Percentiles rank a stretch among this genome's conserved stretches.
Evolutionary conservation across 2,797 vertebrate genomes (phyloP).

Genomic region (Micromesistius poutassou): DNA sequence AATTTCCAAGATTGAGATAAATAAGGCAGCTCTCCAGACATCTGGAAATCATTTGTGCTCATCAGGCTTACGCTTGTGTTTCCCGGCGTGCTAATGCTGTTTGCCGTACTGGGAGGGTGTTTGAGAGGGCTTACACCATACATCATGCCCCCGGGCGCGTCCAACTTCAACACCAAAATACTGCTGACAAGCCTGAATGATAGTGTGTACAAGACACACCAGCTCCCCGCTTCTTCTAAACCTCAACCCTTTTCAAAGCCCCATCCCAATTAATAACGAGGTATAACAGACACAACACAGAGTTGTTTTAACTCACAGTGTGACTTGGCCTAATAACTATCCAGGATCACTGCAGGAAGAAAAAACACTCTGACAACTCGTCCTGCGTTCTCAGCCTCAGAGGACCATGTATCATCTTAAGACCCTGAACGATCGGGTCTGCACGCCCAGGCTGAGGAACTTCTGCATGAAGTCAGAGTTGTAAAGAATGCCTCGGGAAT

Average conservation of each 20-base stretch:
- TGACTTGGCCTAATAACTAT: not conserved
- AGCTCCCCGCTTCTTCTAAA: not conserved
- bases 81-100: slow-evolving; percentile 23
- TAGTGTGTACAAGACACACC: slow-evolving; percentile 11
- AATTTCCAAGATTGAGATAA: slow-evolving; percentile 64
- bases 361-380: not conserved
- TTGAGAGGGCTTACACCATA: not conserved
- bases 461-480: slow-evolving; percentile 42
- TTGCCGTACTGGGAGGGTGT: slow-evolving; percentile 15
- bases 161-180: not conserved
- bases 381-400: slow-evolving; percentile 2
- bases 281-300: not conserved
- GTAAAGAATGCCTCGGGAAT: slow-evolving; percentile 28
- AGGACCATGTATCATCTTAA: slow-evolving; percentile 31
- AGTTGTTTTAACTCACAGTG: not conserved
- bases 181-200: slow-evolving; percentile 4
- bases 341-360: not conserved
- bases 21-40: slow-evolving; percentile 46
- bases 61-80: slow-evolving; percentile 32
- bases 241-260: not conserved
- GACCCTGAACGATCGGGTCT: slow-evolving; percentile 24
- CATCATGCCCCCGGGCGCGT: not conserved
- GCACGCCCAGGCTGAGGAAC: slow-evolving; percentile 26
- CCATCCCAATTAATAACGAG: not conserved
- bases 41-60: slow-evolving; percentile 55